Conservation (phyloP, 2,797 vertebrate genomes). For the Chlorospingus semifuscus region DNA sequence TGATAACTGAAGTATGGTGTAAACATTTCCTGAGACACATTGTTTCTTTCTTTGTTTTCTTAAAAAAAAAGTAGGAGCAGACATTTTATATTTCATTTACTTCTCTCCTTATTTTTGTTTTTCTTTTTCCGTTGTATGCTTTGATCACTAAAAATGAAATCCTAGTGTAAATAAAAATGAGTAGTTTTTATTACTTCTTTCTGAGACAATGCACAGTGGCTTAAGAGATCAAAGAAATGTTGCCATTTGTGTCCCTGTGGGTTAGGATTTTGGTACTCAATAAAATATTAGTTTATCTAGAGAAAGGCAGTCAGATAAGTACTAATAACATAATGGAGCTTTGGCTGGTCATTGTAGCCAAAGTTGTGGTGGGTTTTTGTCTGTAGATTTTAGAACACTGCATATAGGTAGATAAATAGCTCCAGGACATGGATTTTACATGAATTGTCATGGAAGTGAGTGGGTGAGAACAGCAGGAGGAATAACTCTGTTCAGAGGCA, state of each 20-base stretch:
- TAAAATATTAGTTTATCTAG: not conserved
- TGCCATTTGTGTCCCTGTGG: rapidly evolving
- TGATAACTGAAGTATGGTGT: not conserved
- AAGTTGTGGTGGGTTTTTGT: not conserved
- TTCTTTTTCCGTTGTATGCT: not conserved
- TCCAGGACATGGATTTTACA: not conserved
- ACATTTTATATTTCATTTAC: not conserved
- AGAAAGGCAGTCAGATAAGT: not conserved
- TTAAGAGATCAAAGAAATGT: not conserved
- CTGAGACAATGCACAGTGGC: not conserved
- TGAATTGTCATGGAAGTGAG: not conserved
- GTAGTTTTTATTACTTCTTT: not conserved
- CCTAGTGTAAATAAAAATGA: not conserved
- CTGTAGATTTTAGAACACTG: not conserved
- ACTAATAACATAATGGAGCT: not conserved
- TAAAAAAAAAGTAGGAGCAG: not conserved
- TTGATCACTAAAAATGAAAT: not conserved
- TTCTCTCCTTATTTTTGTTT: not conserved
- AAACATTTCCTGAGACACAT: not conserved
- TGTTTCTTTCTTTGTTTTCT: not conserved
- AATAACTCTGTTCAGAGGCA: not conserved
- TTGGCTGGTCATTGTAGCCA: not conserved
- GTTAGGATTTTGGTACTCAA: not conserved
- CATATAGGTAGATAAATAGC: not conserved
- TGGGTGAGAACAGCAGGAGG: not conserved